Evolutionary conservation across 2,113 vertebrate species (phyloP).

Genomic region (Tachuris rubrigastra): DNA sequence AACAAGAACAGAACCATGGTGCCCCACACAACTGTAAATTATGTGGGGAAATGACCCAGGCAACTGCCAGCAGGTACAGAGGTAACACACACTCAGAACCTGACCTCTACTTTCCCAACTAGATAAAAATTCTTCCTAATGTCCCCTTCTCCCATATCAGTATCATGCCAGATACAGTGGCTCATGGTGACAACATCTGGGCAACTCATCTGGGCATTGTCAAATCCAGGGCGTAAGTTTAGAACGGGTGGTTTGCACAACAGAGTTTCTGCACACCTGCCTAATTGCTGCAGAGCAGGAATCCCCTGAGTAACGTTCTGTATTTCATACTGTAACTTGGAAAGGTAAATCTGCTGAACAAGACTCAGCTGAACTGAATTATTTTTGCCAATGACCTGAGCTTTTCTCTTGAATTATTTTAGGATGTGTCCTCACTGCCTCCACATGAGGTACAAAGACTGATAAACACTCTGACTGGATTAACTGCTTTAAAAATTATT

Average conservation of each 20-base stretch:
- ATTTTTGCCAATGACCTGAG: not conserved
- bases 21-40: not conserved
- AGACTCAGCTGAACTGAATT: not conserved
- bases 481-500: slow-evolving; percentile 38
- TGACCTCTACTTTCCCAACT: not conserved
- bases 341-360: not conserved
- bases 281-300: not conserved
- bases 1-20: not conserved
- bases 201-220: not conserved
- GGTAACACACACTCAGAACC: not conserved
- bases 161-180: not conserved
- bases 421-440: not conserved
- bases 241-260: not conserved
- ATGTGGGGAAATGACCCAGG: accelerated
- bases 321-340: not conserved
- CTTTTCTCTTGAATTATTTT: not conserved
- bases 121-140: not conserved
- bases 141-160: accelerated
- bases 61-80: not conserved
- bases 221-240: not conserved
- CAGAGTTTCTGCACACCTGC: not conserved
- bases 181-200: not conserved
- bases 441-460: not conserved
- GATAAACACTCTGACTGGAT: slow-evolving; percentile 11
- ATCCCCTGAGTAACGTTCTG: not conserved